Conservation (phyloP, 2,113 vertebrate species). For the Miniopterus natalensis region DNA sequence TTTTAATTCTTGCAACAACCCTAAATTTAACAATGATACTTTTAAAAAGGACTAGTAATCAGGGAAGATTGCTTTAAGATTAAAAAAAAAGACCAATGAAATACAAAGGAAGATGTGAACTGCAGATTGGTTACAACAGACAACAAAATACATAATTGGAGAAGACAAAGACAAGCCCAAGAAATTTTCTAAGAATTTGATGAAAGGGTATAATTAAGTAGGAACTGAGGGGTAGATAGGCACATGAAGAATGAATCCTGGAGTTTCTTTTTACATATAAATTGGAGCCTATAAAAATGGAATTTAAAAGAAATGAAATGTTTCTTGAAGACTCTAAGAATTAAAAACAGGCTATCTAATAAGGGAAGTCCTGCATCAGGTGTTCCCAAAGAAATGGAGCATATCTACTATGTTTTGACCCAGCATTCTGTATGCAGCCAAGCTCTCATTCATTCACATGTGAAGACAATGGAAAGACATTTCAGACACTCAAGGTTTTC, state of each 20-base stretch:
- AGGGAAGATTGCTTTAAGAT: slow-evolving; percentile 5
- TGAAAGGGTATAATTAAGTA: slow-evolving; percentile 16
- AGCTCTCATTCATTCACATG: neutral
- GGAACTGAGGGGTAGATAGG: neutral
- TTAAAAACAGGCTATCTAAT: neutral
- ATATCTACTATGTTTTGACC: neutral
- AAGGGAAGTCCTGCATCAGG: neutral
- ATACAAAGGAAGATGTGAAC: neutral
- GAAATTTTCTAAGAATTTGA: neutral
- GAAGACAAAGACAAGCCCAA: neutral
- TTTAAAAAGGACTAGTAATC: neutral
- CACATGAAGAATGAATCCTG: neutral
- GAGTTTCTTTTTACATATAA: neutral
- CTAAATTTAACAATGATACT: neutral
- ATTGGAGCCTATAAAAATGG: neutral
- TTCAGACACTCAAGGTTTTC: neutral
- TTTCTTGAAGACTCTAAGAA: neutral
- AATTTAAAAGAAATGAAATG: neutral
- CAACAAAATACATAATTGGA: neutral
- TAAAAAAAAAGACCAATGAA: slow-evolving; percentile 16
- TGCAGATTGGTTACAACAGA: neutral
- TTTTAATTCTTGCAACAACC: neutral
- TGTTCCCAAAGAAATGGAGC: neutral
- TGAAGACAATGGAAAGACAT: neutral
- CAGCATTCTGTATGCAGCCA: neutral